Evolutionary conservation across 2,888 invertebrate genomes (phyloP).

Genomic region (Ptilodon capucinus): DNA sequence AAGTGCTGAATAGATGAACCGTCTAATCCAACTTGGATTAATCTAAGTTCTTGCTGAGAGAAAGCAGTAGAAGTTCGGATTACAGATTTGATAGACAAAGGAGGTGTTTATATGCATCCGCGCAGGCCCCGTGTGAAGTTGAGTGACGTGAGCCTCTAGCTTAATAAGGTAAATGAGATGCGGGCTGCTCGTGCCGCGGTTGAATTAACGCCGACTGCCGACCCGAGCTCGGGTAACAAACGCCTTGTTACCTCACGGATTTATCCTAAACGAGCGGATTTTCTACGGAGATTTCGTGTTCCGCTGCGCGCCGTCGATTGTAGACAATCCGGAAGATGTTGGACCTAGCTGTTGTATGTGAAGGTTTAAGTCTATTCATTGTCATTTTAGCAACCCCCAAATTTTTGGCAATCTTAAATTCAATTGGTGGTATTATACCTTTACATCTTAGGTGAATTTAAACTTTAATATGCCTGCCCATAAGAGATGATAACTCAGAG

Average conservation of each 20-base stretch:
- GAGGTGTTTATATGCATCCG: conserved; percentile 68
- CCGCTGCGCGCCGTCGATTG: conserved; percentile 14
- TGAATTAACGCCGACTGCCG: conserved; percentile 56
- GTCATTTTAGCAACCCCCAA: no score
- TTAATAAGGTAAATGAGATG: conserved; percentile 77
- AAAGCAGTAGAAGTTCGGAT: conserved; percentile 35
- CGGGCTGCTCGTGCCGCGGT: conserved; percentile 44
- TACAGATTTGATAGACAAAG: conserved; percentile 54
- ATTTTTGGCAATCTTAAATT: no score
- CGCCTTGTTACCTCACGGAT: conserved; percentile 60
- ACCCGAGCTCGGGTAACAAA: conserved; percentile 49
- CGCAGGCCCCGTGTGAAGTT: conserved; percentile 55
- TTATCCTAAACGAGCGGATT: conserved; percentile 54
- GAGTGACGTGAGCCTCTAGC: conserved; percentile 64
- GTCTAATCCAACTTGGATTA: no score
- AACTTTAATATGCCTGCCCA: no score
- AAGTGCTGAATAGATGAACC: no score
- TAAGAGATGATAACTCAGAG: no score
- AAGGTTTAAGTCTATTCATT: no score
- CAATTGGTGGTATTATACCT: no score
- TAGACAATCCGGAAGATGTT: conserved; percentile 19
- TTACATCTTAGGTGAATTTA: no score
- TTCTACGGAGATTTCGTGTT: conserved; percentile 32
- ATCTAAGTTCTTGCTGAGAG: not conserved
- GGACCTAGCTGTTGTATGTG: conserved; percentile 14